Conservation (phyloP, 2,797 vertebrate genomes). For the Pseudocheirus occidentalis region DNA sequence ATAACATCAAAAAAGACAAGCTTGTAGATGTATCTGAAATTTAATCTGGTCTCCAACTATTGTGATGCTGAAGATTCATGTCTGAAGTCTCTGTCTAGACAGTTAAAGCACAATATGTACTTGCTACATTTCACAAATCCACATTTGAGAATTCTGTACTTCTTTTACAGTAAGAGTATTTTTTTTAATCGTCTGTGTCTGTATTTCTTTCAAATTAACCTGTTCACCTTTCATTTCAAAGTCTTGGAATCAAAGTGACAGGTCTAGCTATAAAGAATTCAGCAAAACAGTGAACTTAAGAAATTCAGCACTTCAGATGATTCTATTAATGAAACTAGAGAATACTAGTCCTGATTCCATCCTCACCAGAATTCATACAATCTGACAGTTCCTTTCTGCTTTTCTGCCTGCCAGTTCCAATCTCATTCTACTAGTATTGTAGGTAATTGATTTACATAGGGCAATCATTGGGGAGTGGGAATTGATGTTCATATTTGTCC, state of each 20-base stretch:
- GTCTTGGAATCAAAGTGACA: background rate
- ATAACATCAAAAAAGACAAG: background rate
- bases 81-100: background rate
- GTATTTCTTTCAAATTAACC: conserved; percentile 53
- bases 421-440: background rate
- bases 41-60: background rate
- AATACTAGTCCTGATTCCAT: background rate
- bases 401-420: background rate
- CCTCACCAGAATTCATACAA: background rate
- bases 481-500: background rate
- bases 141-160: conserved; percentile 41
- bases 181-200: conserved; percentile 29
- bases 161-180: conserved; percentile 11
- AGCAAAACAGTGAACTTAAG: conserved; percentile 2
- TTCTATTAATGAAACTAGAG: background rate
- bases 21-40: conserved; percentile 7
- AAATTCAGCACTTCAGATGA: background rate
- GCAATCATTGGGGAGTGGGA: background rate
- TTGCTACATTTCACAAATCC: background rate
- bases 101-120: background rate
- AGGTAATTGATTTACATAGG: background rate
- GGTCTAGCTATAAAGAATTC: background rate
- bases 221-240: conserved; percentile 34
- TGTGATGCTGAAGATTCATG: background rate
- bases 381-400: rapidly evolving